A percentile compares a stretch with the other conserved stretches of the same genome.
Conservation (phyloP, 2,797 vertebrate species). For the Alosa sapidissima region DNA sequence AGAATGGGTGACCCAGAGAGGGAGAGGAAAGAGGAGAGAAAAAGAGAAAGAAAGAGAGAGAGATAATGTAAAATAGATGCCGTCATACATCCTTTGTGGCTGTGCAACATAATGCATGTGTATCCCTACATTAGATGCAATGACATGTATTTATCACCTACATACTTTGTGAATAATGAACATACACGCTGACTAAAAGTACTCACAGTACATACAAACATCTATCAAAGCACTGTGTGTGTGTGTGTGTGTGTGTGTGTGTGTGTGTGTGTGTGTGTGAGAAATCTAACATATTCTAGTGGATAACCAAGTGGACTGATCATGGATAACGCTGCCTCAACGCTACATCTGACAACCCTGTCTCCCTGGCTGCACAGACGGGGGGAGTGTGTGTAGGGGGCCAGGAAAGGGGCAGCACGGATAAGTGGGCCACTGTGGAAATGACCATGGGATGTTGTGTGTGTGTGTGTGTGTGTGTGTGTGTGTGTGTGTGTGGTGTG, state of each 20-base stretch:
- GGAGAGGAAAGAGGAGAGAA: not conserved
- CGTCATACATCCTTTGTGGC: not conserved
- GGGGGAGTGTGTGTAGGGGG: no score
- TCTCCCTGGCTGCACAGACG: no score
- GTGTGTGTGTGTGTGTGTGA: not conserved
- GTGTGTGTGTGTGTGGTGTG: no score
- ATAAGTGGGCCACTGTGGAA: no score
- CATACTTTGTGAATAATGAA: not conserved
- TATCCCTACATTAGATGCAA: not conserved
- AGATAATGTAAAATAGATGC: constrained; percentile 6
- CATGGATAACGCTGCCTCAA: no score
- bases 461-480: no score
- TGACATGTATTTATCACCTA: not conserved
- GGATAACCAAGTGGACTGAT: constrained; percentile 32
- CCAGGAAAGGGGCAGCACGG: no score
- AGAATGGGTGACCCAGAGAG: not conserved
- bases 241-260: constrained; percentile 20
- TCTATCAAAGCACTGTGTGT: not conserved
- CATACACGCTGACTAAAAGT: not conserved
- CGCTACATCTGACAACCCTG: no score
- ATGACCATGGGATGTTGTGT: no score
- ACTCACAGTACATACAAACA: not conserved
- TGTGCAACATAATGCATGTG: not conserved
- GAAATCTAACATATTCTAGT: not conserved
- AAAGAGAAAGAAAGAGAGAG: constrained; percentile 30